These are phyloP conservation scores for Xestia sexstrigata DNA, from an alignment of 2,888 invertebrate species.

Conservation along the genomic window DNA sequence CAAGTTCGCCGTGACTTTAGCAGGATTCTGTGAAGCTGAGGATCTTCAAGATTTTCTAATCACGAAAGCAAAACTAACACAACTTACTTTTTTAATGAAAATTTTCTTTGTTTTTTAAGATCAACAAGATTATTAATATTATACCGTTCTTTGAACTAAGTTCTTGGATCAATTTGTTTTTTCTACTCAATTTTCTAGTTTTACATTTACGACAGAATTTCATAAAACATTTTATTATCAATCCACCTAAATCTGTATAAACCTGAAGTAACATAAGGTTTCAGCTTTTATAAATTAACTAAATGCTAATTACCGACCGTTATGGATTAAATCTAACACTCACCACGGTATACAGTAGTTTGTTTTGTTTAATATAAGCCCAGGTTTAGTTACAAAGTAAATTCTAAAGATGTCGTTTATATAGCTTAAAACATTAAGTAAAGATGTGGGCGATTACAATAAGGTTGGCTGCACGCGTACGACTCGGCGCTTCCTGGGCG, in stretches of 20 bases:
- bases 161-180: not conserved
- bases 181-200: slow-evolving; percentile 7
- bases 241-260: slow-evolving; percentile 8
- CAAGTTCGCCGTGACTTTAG: slow-evolving; percentile 16
- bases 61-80: slow-evolving; percentile 20
- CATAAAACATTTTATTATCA: slow-evolving; percentile 11
- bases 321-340: slow-evolving; percentile 12
- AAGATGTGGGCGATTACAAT: slow-evolving; percentile 18
- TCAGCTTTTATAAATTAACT: slow-evolving; percentile 16
- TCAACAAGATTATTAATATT: slow-evolving; percentile 1
- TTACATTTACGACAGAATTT: not conserved
- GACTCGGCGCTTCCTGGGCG: slow-evolving; percentile 41
- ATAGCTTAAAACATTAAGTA: slow-evolving; percentile 10
- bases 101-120: slow-evolving; percentile 23
- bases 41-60: slow-evolving; percentile 22
- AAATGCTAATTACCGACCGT: slow-evolving; percentile 21
- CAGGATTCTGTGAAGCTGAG: slow-evolving; percentile 8
- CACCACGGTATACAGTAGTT: not conserved
- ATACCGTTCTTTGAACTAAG: slow-evolving; percentile 14
- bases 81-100: slow-evolving; percentile 34
- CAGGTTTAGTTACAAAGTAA: not conserved
- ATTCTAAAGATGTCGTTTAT: slow-evolving; percentile 5
- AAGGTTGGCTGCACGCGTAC: slow-evolving; percentile 26
- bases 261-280: not conserved
- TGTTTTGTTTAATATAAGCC: not conserved